Percentiles rank a stretch among this genome's conserved stretches.
Evolutionary conservation across 2,888 invertebrate species (phyloP).

Genomic region (Eledone cirrhosa): DNA sequence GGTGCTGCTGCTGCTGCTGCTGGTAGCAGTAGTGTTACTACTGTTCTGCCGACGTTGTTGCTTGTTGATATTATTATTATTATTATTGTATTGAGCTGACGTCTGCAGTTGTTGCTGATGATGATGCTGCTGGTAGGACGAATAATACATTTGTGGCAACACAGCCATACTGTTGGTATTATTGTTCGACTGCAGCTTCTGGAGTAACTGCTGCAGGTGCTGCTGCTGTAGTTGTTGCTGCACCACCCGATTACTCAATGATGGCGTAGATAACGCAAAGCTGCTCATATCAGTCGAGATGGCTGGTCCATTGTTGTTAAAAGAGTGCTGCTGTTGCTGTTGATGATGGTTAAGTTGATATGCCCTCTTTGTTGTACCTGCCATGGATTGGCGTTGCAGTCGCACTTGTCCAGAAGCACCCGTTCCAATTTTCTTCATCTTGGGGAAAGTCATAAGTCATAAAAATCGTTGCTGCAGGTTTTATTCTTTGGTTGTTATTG

Average conservation of each 20-base stretch:
- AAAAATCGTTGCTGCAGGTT: too few species aligned
- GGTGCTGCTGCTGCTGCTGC: too few species aligned
- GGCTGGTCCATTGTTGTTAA: neutral
- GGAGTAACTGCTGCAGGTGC: slow-evolving; percentile 5
- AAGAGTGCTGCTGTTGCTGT: neutral
- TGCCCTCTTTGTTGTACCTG: neutral
- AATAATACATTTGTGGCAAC: neutral
- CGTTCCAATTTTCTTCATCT: slow-evolving; percentile 10
- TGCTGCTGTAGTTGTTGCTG: neutral
- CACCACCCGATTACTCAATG: too few species aligned
- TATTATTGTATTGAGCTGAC: neutral
- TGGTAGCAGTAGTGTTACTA: neutral
- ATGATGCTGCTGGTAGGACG: slow-evolving; percentile 1
- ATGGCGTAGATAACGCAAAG: neutral
- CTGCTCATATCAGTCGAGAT: neutral
- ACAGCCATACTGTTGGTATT: neutral
- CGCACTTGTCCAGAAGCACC: neutral
- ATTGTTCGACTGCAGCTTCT: slow-evolving; percentile 8
- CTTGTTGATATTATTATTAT: neutral
- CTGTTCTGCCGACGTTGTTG: neutral
- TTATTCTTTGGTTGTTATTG: too few species aligned
- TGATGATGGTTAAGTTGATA: neutral
- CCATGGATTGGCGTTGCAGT: slow-evolving; percentile 10
- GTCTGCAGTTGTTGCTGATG: neutral
- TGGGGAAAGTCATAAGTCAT: slow-evolving; percentile 23